Conservation (phyloP, 2,888 invertebrate species). For the Tanytarsus gracilentus region DNA sequence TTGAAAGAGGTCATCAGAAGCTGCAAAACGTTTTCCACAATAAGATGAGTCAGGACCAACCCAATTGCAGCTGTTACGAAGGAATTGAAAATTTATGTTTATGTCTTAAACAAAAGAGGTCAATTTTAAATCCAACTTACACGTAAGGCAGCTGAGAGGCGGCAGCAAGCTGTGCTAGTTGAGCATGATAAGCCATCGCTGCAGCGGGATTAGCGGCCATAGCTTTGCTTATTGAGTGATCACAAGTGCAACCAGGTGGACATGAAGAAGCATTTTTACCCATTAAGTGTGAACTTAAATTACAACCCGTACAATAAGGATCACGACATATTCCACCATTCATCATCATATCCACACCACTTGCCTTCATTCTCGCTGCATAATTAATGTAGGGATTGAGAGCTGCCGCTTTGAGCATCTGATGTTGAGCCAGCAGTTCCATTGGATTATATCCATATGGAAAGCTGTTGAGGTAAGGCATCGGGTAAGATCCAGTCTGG, state of each 20-base stretch:
- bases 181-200: constrained; percentile 69
- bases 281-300: constrained; percentile 68
- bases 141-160: constrained; percentile 76
- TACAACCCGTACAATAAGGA: constrained; percentile 84
- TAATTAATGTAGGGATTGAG: constrained; percentile 77
- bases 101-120: background rate
- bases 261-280: constrained; percentile 52
- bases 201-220: constrained; percentile 52
- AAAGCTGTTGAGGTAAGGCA: constrained; percentile 55
- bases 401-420: constrained; percentile 59
- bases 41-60: constrained; percentile 74
- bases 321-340: constrained; percentile 74
- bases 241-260: constrained; percentile 81
- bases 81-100: background rate
- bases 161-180: constrained; percentile 69
- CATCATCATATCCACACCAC: constrained; percentile 53
- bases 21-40: constrained; percentile 78
- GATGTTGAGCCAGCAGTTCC: constrained; percentile 69
- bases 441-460: constrained; percentile 52
- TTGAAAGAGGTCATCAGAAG: constrained; percentile 77
- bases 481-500: constrained; percentile 26
- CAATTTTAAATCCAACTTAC: background rate
- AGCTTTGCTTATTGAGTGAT: constrained; percentile 51
- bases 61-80: constrained; percentile 62
- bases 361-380: constrained; percentile 70